A percentile compares a stretch with the other conserved stretches of the same genome.
Conservation (phyloP, 2,888 invertebrate species). For the Plemyria rubiginata region DNA sequence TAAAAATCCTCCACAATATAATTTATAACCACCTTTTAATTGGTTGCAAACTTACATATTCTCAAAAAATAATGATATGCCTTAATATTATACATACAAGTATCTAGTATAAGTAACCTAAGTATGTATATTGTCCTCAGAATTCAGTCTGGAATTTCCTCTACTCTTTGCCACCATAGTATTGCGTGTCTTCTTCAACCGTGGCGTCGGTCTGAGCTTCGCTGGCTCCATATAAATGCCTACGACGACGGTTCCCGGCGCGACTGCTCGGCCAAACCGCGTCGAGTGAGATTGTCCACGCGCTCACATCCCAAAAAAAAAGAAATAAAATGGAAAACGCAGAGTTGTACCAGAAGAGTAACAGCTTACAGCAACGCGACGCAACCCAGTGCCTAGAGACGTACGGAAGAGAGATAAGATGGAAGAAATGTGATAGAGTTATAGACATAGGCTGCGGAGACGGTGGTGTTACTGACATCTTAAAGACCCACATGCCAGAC, state of each 20-base stretch:
- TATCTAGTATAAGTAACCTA: no score
- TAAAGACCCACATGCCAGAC: slow-evolving; percentile 86
- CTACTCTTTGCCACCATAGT: slow-evolving; percentile 41
- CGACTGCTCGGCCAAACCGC: slow-evolving; percentile 70
- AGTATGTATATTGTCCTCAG: slow-evolving; percentile 15
- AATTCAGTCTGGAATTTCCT: slow-evolving; percentile 1
- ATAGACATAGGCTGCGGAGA: slow-evolving; percentile 91
- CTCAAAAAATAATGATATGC: background rate
- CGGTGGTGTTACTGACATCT: slow-evolving; percentile 86
- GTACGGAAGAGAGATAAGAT: slow-evolving; percentile 84
- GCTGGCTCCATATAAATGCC: slow-evolving; percentile 71
- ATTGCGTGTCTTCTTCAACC: slow-evolving; percentile 4
- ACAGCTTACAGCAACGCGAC: slow-evolving; percentile 87
- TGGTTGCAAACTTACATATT: background rate
- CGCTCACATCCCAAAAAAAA: slow-evolving; percentile 48
- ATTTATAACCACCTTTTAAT: background rate
- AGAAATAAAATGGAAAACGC: slow-evolving; percentile 81
- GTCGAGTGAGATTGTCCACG: slow-evolving; percentile 64
- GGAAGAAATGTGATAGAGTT: slow-evolving; percentile 80
- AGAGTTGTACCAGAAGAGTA: slow-evolving; percentile 87
- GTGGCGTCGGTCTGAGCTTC: slow-evolving; percentile 45
- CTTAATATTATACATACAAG: no score
- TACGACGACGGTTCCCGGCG: slow-evolving; percentile 59
- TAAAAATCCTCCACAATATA: no score
- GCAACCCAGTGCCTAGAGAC: slow-evolving; percentile 86